Base-by-base conservation (phyloP, 2,888 invertebrate genomes). In the Notodonta ziczac region DNA sequence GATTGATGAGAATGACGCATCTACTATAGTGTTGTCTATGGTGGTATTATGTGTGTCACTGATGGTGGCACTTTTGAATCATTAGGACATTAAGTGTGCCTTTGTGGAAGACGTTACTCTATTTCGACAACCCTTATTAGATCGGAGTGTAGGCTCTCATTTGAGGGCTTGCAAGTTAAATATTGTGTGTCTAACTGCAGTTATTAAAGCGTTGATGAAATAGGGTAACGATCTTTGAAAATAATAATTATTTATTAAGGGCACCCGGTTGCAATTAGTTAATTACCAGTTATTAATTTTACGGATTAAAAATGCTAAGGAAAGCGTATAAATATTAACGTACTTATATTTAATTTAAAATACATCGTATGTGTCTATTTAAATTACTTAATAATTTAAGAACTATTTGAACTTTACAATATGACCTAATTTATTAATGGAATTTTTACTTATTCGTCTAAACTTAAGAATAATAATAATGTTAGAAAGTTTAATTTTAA, bases 1-100 rank as follows among this genome's bases (percentile, higher is more conserved):
- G 93, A 91, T 93, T 5, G 84, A 89, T 5, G 88, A 88, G 40
- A 93, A 92, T 40, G 83, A 89, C 63, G 91, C 90, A 0, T 78
- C 86, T 0, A 85, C 86, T 0, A 40, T 88, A 2, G 76, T 83
- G 4, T 70, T 86, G 2, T 93, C 93, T 0, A 60, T 88, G 1
- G 12, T 84, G 0, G 73, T 91, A 40, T 63, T 93, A 0, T 70
- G 75, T 35, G 61, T 85, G n/a, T 85, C 89, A 0, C 53, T 84
- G 12, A 55, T 86, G 4, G 60, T 90, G 2, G 75, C 86, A 16
- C 54, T 90, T 12, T 82, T 89, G 24, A 88, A 88, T 73, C 70
- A 54, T 54, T 54, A 52, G 13, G 35, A 3, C 6, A 35, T 7
- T 35, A 35, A 7, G 12, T 50, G 5, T 9, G 10, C 32, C 9